Base-by-base conservation (phyloP, 2,113 vertebrate species). In the Falco punctatus region DNA sequence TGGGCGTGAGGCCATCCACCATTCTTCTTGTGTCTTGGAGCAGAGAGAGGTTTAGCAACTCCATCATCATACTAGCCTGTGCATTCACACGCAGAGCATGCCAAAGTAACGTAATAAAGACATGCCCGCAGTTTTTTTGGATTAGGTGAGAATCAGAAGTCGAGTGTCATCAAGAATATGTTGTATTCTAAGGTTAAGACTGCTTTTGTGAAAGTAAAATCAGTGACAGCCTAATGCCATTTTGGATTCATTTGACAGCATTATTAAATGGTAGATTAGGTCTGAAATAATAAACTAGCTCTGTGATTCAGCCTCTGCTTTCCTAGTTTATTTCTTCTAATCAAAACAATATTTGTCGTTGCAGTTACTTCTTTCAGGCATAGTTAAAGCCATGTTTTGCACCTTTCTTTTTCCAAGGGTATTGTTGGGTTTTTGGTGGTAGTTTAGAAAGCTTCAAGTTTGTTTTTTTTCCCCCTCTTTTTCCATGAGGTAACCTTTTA, bases 401-500 rank as follows among this genome's bases (percentile, higher is more conserved):
- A 86, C 44, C 23, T 75, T 91, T 42, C 24, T 84, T 93, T 90
- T 90, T 85, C 66, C 70, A 40, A 40, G 35, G 61, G 9, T 77
- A 22, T 67, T 69, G 30, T 33, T 88, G 2, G 18, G 40, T 1
- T 74, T 81, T 42, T 69, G 8, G 13, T 33, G 75, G 5, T 73
- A 24, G 57, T 88, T 92, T 61, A 6, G 71, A 80, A 79, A 75
- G 20, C 27, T 59, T 72, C 27, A 13, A n/a, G 12, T 6, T 21
- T 44, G 30, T 38, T 4, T 23, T 69, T 42, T 88, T 55, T 24
- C 12, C 22, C 30, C 5, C 5, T 87, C 28, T 88, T 74, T 88
- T 58, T 90, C 51, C 54, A 21, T 80, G 54, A 94, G 38, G 35
- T 84, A 83, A 93, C 40, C n/a, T 88, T 90, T 95, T 73, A 78